phyloP scores from a whole-genome alignment of 2,113 vertebrate species.

The Pogona vitticeps region DNA sequence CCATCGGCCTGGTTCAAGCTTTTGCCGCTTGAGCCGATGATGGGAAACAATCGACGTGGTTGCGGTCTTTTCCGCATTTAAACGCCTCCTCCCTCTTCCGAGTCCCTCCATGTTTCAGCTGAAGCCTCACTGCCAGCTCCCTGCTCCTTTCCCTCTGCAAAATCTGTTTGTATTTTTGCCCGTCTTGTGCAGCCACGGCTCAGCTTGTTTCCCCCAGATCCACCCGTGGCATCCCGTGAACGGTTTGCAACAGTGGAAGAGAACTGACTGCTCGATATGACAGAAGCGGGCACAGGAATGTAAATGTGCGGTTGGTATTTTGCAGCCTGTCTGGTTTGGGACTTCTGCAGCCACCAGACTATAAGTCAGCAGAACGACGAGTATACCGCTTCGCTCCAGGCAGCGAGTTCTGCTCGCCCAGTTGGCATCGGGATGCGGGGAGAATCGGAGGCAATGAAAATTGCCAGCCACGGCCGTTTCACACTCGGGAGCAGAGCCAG shows the following conservation, averaged over 20 bases:
- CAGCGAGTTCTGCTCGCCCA: constrained; percentile 18
- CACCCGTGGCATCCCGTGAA: too few relatives aligned
- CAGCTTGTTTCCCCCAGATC: background rate
- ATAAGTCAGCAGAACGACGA: background rate
- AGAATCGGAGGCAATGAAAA: background rate
- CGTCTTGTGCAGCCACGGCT: background rate
- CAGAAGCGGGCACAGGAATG: background rate
- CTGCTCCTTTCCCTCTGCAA: background rate
- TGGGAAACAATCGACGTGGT: background rate
- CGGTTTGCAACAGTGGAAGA: background rate
- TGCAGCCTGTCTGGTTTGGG: too few relatives aligned
- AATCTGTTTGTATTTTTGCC: background rate
- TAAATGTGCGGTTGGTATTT: background rate
- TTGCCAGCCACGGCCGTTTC: constrained; percentile 63
- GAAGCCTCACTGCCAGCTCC: too few relatives aligned
- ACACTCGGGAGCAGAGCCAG: constrained; percentile 27
- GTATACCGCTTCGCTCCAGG: background rate
- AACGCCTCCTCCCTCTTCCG: background rate
- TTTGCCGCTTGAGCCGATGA: background rate
- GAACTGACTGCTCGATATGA: too few relatives aligned
- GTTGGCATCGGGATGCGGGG: constrained; percentile 41
- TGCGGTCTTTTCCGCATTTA: background rate
- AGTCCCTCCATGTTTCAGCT: background rate
- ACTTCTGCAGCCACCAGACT: fast-evolving
- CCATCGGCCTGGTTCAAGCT: background rate